Evolutionary conservation across 2,113 vertebrate species (phyloP), one percentile per base, ranked within the genome.

Genomic region (Bos indicus): DNA sequence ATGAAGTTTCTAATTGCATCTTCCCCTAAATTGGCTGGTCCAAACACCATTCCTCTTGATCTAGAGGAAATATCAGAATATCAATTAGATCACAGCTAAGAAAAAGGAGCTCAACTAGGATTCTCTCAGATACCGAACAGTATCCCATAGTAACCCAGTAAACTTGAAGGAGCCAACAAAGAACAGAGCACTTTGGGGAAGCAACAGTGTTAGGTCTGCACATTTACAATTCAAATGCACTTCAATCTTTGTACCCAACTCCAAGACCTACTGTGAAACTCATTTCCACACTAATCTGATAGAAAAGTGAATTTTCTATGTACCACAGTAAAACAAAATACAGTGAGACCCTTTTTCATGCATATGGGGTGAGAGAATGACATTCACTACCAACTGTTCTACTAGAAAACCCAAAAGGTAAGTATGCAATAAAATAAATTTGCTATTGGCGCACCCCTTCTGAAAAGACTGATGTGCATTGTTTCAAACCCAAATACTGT

Each of bases 1-100:
- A 99, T 98, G 98, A 99, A 99, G 92, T 99, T 99, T 91, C 98
- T 99, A 97, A 99, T 99, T 95, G 99, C 99, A 90, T 98, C 98
- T 94, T 99, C 99, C 97, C 99, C 99, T 94, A 99, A 98, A 97
- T 99, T 99, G 98, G 99, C 99, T 21, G 99, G 99, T 97, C 99
- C 99, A 98, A 99, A 99, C 88, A 99, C 99, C 99, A 99, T 99
- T 93, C 99, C 99, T 98, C 99, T 99, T 98, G 98, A 99, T 96
- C 99, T 99, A 97, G 96, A 98, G 97, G 87, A 98, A 98, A 98
- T 90, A 98, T 81, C 88, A 98, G 94, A 98, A 26, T 97, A 98
- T 93, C 78, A 98, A 91, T 97, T 14, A 98, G 97, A 78, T 51
- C 67, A 96, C 97, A 96, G 94, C 78, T 95, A 89, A 97, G 97